These are phyloP conservation scores for Drosophila bunnanda DNA, from an alignment of 2,888 invertebrate genomes.

Conservation along the genomic window DNA sequence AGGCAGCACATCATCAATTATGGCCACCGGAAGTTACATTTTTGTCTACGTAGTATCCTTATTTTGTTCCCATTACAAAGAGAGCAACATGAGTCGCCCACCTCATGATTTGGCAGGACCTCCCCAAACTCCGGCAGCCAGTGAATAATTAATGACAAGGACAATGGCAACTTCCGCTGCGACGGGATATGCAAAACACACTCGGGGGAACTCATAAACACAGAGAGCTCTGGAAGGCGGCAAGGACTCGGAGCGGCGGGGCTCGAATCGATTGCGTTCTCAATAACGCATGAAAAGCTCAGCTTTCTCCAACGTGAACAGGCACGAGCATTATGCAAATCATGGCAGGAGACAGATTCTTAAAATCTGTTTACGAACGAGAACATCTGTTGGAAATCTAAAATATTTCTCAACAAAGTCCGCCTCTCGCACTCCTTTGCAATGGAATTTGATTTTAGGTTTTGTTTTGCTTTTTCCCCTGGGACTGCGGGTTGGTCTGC, in stretches of 20 bases:
- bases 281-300: conserved; percentile 48
- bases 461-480: conserved; percentile 51
- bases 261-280: conserved; percentile 32
- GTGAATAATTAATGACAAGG: conserved; percentile 70
- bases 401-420: conserved; percentile 56
- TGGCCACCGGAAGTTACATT: conserved; percentile 73
- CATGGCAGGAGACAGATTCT: conserved; percentile 61
- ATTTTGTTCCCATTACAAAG: conserved; percentile 60
- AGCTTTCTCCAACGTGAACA: conserved; percentile 6
- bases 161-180: conserved; percentile 32
- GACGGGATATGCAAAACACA: conserved; percentile 30
- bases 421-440: conserved; percentile 34
- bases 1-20: conserved; percentile 72
- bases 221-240: conserved; percentile 9
- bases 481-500: conserved; percentile 11
- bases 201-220: conserved; percentile 21
- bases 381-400: conserved; percentile 71
- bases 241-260: neutral
- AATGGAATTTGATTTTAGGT: conserved; percentile 67
- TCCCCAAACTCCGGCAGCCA: conserved; percentile 37
- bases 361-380: conserved; percentile 68
- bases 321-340: conserved; percentile 71
- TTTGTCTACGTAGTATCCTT: conserved; percentile 59
- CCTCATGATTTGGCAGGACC: conserved; percentile 45
- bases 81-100: conserved; percentile 32